These are phyloP conservation scores for Orius laevigatus DNA, from an alignment of 1,140 invertebrate genomes.

Conservation along the genomic window DNA sequence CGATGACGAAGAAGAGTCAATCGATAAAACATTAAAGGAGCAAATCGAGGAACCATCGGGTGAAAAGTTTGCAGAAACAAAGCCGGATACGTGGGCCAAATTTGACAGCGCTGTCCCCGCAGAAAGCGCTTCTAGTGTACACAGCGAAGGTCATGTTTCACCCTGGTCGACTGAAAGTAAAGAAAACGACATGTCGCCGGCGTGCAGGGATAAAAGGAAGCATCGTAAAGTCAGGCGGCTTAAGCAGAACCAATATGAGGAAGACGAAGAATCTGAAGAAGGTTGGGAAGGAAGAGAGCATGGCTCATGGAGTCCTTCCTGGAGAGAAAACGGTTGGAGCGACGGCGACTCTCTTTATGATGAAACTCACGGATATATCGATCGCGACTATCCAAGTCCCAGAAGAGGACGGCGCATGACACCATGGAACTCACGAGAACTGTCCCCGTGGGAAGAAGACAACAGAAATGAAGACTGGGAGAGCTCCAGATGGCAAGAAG, in stretches of 20 bases:
- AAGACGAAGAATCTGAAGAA: slow-evolving; percentile 25
- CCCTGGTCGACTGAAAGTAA: slow-evolving; percentile 63
- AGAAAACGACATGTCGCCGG: slow-evolving; percentile 31
- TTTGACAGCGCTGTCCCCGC: slow-evolving; percentile 29
- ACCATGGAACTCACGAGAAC: slow-evolving; percentile 38
- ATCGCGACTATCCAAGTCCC: slow-evolving; percentile 14
- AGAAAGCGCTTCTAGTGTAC: slow-evolving; percentile 28
- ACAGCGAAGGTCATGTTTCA: slow-evolving; percentile 38
- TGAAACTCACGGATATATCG: slow-evolving; percentile 20
- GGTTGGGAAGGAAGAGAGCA: slow-evolving; percentile 19
- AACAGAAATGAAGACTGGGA: slow-evolving; percentile 22
- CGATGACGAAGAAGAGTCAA: slow-evolving; percentile 18
- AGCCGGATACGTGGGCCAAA: slow-evolving; percentile 28
- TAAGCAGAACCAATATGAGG: slow-evolving; percentile 19
- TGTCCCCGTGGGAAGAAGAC: slow-evolving; percentile 56
- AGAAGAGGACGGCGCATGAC: slow-evolving; percentile 20
- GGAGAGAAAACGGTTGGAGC: slow-evolving; percentile 26
- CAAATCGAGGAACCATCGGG: neutral
- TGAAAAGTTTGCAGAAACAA: neutral
- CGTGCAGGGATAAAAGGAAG: slow-evolving; percentile 19
- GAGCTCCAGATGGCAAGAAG: slow-evolving; percentile 18
- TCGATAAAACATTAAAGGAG: slow-evolving; percentile 12
- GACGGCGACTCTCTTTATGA: slow-evolving; percentile 25
- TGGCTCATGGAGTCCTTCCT: slow-evolving; percentile 21
- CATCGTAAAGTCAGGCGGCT: slow-evolving; percentile 19